Conservation (phyloP, 2,113 vertebrate genomes). For the Clarias gariepinus region DNA sequence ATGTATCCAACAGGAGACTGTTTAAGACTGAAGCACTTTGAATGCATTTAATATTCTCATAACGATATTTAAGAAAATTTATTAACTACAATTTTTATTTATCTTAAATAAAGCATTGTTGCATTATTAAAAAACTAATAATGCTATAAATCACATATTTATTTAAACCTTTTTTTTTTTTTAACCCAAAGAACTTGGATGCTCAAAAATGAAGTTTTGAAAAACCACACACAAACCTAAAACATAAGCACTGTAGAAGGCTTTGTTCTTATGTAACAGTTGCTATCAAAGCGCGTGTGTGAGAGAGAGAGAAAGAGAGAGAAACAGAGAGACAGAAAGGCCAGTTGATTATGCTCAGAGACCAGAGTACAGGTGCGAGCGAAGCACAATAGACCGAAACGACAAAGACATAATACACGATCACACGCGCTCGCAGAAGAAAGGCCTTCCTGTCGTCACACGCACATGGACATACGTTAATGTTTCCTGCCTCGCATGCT, state of each 20-base stretch:
- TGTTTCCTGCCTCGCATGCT: conserved; percentile 76
- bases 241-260: conserved; percentile 27
- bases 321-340: conserved; percentile 36
- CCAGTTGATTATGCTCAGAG: conserved; percentile 60
- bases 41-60: background rate
- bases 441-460: conserved; percentile 76
- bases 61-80: too few relatives aligned
- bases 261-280: conserved; percentile 34
- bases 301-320: background rate
- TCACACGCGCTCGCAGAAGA: conserved; percentile 63
- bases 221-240: background rate
- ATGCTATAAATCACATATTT: background rate
- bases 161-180: background rate
- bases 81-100: background rate
- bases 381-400: conserved; percentile 32
- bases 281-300: background rate
- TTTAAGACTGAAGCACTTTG: too few relatives aligned
- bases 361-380: conserved; percentile 58
- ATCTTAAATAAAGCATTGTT: background rate
- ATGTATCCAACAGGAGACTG: background rate
- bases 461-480: conserved; percentile 57
- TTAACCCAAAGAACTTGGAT: background rate
- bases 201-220: background rate
- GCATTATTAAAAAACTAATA: background rate
- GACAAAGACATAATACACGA: conserved; percentile 40